A percentile compares a stretch with the other conserved stretches of the same genome.
Conservation (phyloP, 2,797 vertebrate species). For the Pteropus rufus region DNA sequence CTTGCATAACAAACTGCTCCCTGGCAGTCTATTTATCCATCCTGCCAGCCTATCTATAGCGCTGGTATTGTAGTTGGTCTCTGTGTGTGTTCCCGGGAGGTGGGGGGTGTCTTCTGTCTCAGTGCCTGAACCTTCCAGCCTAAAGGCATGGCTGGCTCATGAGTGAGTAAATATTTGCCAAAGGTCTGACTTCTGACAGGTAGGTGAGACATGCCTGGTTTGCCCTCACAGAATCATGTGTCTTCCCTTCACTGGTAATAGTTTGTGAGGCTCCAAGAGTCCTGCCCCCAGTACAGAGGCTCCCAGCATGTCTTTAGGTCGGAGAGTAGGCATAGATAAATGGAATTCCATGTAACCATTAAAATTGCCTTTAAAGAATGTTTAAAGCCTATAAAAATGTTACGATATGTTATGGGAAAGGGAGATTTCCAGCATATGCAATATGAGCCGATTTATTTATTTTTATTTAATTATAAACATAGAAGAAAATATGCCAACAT, state of each 20-base stretch:
- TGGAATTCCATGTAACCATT: neutral
- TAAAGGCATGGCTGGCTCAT: neutral
- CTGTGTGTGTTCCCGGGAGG: neutral
- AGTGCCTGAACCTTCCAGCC: neutral
- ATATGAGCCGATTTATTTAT: neutral
- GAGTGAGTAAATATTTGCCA: constrained; percentile 1
- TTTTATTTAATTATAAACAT: constrained; percentile 8
- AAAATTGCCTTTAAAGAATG: neutral
- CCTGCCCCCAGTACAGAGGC: neutral
- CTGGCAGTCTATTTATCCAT: neutral
- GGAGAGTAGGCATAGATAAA: neutral
- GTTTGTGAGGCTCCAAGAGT: neutral
- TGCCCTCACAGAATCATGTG: neutral
- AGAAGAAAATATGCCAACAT: constrained; percentile 1
- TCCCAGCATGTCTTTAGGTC: neutral
- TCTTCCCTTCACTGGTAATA: neutral
- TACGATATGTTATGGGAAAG: neutral
- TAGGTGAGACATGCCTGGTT: neutral
- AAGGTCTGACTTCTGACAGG: neutral
- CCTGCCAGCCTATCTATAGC: neutral
- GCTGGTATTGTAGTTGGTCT: neutral
- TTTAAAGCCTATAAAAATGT: neutral
- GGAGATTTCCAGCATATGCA: neutral
- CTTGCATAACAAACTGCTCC: neutral
- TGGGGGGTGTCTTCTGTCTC: neutral